Conservation (phyloP, 2,888 invertebrate species). For the Hesperia comma region DNA sequence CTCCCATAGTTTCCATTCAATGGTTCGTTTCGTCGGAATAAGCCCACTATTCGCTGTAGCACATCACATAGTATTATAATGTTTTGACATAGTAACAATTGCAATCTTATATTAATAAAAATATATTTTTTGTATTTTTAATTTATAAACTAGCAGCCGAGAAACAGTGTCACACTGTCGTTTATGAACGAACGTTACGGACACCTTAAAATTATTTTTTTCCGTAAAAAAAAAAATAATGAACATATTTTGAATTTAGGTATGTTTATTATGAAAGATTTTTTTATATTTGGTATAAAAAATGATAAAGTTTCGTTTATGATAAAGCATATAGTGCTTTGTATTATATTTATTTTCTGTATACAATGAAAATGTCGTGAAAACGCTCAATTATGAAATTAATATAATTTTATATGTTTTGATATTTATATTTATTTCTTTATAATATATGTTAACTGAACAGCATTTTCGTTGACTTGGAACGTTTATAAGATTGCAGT, state of each 20-base stretch:
- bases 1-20: too few species aligned
- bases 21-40: background rate
- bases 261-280: too few species aligned
- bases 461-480: background rate
- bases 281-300: too few species aligned
- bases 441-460: background rate
- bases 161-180: too few species aligned
- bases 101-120: constrained; percentile 6
- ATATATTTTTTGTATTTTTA: too few species aligned
- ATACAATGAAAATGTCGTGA: constrained; percentile 7
- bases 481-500: background rate
- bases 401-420: background rate
- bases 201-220: too few species aligned
- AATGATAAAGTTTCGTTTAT: background rate
- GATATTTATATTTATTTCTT: background rate
- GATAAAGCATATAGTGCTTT: too few species aligned
- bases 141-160: too few species aligned
- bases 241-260: too few species aligned
- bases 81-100: background rate
- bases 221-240: too few species aligned
- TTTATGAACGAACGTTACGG: too few species aligned
- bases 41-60: background rate
- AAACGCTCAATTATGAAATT: constrained; percentile 5
- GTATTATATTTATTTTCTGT: background rate
- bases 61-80: background rate